Conservation (phyloP, 2,113 vertebrate species). For the Eolophus roseicapilla region DNA sequence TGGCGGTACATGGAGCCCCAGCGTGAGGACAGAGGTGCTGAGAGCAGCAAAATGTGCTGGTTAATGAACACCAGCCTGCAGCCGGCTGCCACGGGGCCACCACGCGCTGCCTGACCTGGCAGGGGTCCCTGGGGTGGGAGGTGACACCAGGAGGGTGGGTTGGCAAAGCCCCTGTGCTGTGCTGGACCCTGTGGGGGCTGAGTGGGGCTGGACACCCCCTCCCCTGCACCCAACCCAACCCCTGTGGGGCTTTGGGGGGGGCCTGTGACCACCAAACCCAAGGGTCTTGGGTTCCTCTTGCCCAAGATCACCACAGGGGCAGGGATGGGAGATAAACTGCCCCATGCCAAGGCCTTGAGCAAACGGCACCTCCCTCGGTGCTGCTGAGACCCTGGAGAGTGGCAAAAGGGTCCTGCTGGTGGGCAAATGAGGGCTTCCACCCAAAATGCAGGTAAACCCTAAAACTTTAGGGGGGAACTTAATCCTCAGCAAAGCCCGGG, state of each 20-base stretch:
- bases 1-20: background rate
- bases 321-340: background rate
- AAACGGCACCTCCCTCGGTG: rapidly evolving
- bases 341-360: background rate
- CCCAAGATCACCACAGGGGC: background rate
- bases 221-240: background rate
- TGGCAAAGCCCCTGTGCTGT: background rate
- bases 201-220: no score
- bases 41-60: conserved; percentile 19
- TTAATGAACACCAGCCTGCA: conserved; percentile 52
- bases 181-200: rapidly evolving
- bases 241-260: background rate
- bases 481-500: background rate
- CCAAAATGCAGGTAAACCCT: background rate
- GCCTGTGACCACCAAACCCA: background rate
- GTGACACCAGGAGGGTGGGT: background rate
- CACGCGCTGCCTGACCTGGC: rapidly evolving
- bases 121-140: background rate
- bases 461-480: background rate
- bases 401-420: background rate
- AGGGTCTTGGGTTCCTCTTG: background rate
- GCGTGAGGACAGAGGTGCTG: background rate
- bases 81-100: background rate
- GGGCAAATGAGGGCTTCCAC: background rate
- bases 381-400: background rate